Base-by-base conservation (phyloP, 2,888 invertebrate genomes). In the Pimpla rufipes region DNA sequence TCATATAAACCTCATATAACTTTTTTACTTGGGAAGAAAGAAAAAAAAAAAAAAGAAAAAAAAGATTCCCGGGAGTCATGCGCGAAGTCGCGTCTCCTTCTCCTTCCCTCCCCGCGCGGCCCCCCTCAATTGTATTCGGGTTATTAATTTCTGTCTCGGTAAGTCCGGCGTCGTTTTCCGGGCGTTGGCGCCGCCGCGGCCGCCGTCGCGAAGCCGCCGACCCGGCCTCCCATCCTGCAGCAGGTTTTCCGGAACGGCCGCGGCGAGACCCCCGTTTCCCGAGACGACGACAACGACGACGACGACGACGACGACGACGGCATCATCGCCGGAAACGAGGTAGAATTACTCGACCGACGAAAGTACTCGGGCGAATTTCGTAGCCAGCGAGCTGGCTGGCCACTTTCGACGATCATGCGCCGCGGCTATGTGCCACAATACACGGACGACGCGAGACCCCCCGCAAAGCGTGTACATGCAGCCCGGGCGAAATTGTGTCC, bases 141-240 rank as follows among this genome's bases (percentile, higher is more conserved):
- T 87, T 88, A 89, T 88, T 89, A 87, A 87, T 89, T 88, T 88
- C 83, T 81, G 83, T 62, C 73, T 70, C 64, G 64, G 73, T 50
- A 52, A 50, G 74, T 64, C 37, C 66, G 47, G 70, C 68, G 70
- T 68, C 85, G 77, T 84, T 83, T 76, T 50, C 77, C 81, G 66
- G 29, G 64, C 67, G 79, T 79, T 79, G 83, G 79, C 71, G 66
- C 50, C 57, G 68, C n/a, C n/a, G n/a, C n/a, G n/a, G n/a, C n/a
- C n/a, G n/a, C n/a, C n/a, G n/a, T n/a, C n/a, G n/a, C 50, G 62
- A 40, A 29, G 13, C 18, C 68, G 62, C 37, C 70, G 55, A 76
- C 57, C 71, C 18, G 47, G 35, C 21, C 79, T 35, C 45, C n/a
- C n/a, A n/a, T n/a, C n/a, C 16, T 73, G 8, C 40, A 62, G n/a